Percentiles rank a stretch among this genome's conserved stretches.
These are phyloP conservation scores for Schizaphis graminum DNA, from an alignment of 2,888 invertebrate genomes.

Conservation along the genomic window DNA sequence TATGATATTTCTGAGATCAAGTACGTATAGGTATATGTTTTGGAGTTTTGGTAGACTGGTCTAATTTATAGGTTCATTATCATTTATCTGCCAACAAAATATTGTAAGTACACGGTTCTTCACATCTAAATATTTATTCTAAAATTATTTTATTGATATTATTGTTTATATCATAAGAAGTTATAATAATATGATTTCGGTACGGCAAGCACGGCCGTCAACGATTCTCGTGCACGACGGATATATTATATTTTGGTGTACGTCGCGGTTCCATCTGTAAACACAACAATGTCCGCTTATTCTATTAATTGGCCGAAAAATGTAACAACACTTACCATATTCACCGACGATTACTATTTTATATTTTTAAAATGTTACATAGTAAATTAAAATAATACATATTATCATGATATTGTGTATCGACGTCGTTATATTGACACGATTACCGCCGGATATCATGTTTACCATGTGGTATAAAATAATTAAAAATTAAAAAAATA, in stretches of 20 bases:
- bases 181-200: neutral
- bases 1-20: neutral
- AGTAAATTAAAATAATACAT: neutral
- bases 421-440: too few relatives aligned
- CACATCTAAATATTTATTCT: neutral
- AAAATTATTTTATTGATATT: neutral
- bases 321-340: neutral
- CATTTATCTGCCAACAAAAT: neutral
- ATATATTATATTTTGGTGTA: neutral
- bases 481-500: neutral
- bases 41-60: neutral
- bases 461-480: too few relatives aligned
- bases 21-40: neutral
- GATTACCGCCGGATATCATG: too few relatives aligned
- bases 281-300: neutral
- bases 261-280: neutral
- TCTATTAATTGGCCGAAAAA: neutral
- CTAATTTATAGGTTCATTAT: neutral
- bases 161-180: too few relatives aligned
- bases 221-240: neutral
- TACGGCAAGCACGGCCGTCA: neutral
- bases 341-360: neutral
- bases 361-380: neutral
- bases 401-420: neutral
- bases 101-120: neutral